These are phyloP conservation scores for Hedya salicella DNA, from an alignment of 2,888 invertebrate species.

Conservation along the genomic window DNA sequence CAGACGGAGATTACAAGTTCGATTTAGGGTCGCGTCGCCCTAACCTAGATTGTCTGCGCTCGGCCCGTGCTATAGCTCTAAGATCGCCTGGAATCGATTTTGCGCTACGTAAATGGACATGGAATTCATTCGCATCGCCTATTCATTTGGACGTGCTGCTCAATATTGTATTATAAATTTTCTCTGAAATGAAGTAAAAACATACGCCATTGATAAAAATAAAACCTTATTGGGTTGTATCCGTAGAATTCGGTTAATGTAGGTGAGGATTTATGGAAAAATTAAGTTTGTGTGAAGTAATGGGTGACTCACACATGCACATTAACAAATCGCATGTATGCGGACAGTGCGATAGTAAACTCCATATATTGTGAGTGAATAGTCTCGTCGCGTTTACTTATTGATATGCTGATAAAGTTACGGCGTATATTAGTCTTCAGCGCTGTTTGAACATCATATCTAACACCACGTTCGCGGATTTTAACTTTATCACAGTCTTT, in stretches of 20 bases:
- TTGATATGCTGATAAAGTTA: constrained; percentile 69
- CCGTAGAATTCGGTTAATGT: neutral
- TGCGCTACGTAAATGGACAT: constrained; percentile 26
- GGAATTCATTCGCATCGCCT: constrained; percentile 9
- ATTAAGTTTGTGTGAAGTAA: constrained; percentile 2
- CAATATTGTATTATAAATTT: neutral
- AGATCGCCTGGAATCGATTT: constrained; percentile 43
- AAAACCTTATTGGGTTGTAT: neutral
- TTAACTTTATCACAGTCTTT: constrained; percentile 54
- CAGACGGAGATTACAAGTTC: constrained; percentile 68
- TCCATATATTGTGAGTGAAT: constrained; percentile 23
- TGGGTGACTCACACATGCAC: constrained; percentile 17
- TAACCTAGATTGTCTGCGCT: constrained; percentile 79
- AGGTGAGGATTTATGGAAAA: neutral
- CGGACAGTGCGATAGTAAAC: constrained; percentile 29
- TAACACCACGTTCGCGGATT: constrained; percentile 58
- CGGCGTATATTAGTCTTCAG: constrained; percentile 54
- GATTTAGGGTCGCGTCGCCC: constrained; percentile 83
- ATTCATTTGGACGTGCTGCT: neutral
- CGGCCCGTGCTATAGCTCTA: constrained; percentile 66
- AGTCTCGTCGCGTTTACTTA: constrained; percentile 68
- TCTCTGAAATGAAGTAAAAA: neutral
- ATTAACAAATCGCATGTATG: constrained; percentile 10
- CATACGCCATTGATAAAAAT: neutral
- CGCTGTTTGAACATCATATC: constrained; percentile 57